Conservation (phyloP, 1,140 invertebrate genomes). For the Drosophila pachea region DNA sequence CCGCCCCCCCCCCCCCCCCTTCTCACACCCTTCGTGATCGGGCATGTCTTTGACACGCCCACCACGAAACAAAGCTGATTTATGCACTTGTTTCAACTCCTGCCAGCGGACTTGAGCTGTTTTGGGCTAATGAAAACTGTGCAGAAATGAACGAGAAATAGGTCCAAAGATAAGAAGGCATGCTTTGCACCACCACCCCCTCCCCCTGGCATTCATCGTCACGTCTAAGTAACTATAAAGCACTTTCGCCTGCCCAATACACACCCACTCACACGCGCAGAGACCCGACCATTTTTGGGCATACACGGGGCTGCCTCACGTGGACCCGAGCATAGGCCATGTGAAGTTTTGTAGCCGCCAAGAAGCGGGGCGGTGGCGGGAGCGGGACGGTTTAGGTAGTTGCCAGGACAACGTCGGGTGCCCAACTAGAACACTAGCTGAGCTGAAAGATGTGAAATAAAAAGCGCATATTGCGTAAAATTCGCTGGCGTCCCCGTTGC, state of each 20-base stretch:
- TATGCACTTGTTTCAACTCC: slow-evolving; percentile 28
- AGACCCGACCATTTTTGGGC: slow-evolving; percentile 22
- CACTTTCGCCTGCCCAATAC: slow-evolving; percentile 27
- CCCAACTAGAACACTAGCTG: slow-evolving; percentile 13
- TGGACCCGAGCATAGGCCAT: slow-evolving; percentile 9
- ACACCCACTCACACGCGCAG: slow-evolving; percentile 14
- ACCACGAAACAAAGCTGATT: slow-evolving; percentile 22
- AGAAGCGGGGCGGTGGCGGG: background rate
- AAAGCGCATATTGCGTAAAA: slow-evolving; percentile 75
- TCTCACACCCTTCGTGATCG: no score
- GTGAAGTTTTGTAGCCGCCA: slow-evolving; percentile 5
- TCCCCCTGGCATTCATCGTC: slow-evolving; percentile 3
- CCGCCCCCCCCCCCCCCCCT: background rate
- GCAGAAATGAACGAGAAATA: slow-evolving; percentile 22
- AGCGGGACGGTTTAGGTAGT: slow-evolving; percentile 4
- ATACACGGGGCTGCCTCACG: slow-evolving; percentile 23
- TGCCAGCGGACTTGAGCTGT: background rate
- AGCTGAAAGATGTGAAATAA: slow-evolving; percentile 43
- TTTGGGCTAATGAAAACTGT: slow-evolving; percentile 60
- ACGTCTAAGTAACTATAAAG: slow-evolving; percentile 50
- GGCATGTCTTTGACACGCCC: background rate
- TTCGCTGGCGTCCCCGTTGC: slow-evolving; percentile 26
- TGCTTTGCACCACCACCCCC: background rate
- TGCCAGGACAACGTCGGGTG: slow-evolving; percentile 23
- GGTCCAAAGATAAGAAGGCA: slow-evolving; percentile 34